These are phyloP conservation scores for Anguilla obscura DNA, from an alignment of 2,797 vertebrate species.

Conservation along the genomic window DNA sequence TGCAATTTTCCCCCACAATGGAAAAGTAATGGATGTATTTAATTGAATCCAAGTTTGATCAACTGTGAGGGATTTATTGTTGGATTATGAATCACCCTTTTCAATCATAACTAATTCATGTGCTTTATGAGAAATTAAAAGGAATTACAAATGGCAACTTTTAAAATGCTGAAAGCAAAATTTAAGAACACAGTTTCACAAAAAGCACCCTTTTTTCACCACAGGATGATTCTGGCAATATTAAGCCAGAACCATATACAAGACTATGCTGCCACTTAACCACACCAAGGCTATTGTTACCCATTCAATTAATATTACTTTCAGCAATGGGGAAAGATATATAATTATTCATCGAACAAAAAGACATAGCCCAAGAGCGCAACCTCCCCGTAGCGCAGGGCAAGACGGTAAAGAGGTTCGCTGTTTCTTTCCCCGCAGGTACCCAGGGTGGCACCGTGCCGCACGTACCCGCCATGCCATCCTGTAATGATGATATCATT, in stretches of 20 bases:
- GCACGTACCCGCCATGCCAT: not conserved
- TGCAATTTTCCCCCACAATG: not conserved
- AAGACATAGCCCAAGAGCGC: not conserved
- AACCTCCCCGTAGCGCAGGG: not conserved
- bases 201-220: not conserved
- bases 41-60: not conserved
- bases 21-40: not conserved
- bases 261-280: not conserved
- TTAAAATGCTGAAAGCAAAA: not conserved
- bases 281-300: not conserved
- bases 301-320: not conserved
- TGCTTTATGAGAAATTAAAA: not conserved
- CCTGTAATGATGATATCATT: constrained; percentile 1
- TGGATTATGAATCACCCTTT: not conserved
- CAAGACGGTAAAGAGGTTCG: not conserved
- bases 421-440: not conserved
- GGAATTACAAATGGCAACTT: not conserved
- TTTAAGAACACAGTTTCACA: not conserved
- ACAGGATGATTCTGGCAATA: not conserved
- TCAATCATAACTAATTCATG: not conserved
- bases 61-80: constrained; percentile 10
- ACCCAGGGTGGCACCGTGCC: not conserved
- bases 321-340: not conserved
- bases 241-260: not conserved
- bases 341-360: not conserved